These are phyloP conservation scores for Sinelater perroti DNA, from an alignment of 2,888 invertebrate genomes.

Conservation along the genomic window DNA sequence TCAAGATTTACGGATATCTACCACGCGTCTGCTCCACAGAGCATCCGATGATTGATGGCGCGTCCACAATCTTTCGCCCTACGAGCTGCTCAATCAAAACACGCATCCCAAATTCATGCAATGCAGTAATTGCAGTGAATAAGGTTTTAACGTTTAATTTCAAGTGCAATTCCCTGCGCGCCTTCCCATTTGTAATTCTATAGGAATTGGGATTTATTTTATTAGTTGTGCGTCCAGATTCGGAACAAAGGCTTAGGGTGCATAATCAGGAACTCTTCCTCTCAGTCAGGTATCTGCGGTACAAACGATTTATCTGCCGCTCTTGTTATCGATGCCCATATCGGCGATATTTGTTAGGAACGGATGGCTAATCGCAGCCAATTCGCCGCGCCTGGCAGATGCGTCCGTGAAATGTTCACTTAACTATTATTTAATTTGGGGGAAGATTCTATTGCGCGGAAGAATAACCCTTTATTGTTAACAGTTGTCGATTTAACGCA, in stretches of 20 bases:
- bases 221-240: constrained; percentile 45
- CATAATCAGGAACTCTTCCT: constrained; percentile 9
- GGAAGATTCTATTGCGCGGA: constrained; percentile 47
- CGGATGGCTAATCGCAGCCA: constrained; percentile 28
- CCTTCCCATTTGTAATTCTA: constrained; percentile 32
- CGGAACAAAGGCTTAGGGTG: constrained; percentile 36
- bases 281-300: constrained; percentile 26
- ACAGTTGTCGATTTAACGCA: constrained; percentile 45
- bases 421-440: constrained; percentile 43
- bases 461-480: constrained; percentile 48
- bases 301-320: too few relatives aligned
- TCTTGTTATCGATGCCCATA: constrained; percentile 11
- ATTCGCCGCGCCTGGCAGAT: constrained; percentile 42
- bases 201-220: constrained; percentile 46
- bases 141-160: constrained; percentile 38
- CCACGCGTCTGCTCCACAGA: constrained; percentile 51
- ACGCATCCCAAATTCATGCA: constrained; percentile 54
- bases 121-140: constrained; percentile 53
- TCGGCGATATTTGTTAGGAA: constrained; percentile 31
- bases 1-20: constrained; percentile 59
- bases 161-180: constrained; percentile 37
- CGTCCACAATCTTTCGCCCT: constrained; percentile 55
- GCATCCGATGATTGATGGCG: constrained; percentile 57
- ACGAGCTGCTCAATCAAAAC: constrained; percentile 57
- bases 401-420: constrained; percentile 43